Evolutionary conservation across 2,113 vertebrate species (phyloP).

Genomic region (Pimephales promelas): DNA sequence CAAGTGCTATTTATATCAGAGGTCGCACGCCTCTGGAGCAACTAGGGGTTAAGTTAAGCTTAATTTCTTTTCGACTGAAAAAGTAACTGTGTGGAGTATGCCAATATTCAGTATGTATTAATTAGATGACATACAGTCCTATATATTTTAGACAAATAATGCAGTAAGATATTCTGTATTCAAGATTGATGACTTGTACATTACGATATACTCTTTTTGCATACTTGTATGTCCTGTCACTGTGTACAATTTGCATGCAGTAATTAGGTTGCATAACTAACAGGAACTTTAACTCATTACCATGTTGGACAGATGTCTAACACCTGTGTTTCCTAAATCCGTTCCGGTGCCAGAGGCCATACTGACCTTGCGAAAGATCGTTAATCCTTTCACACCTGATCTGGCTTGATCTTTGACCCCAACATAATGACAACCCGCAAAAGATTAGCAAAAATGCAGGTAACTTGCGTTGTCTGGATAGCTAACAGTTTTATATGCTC

Average conservation of each 20-base stretch:
- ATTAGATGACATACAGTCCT: not conserved
- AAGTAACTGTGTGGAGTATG: not conserved
- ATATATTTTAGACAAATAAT: too few relatives aligned
- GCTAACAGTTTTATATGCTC: not conserved
- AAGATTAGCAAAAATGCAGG: not conserved
- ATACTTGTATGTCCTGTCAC: not conserved
- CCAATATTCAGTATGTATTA: not conserved
- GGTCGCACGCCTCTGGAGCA: too few relatives aligned
- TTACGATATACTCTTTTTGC: not conserved
- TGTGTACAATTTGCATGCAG: not conserved
- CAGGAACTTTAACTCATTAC: not conserved
- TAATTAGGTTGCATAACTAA: not conserved
- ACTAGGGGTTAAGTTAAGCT: too few relatives aligned
- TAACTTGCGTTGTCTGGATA: not conserved
- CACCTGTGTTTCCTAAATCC: conserved; percentile 7
- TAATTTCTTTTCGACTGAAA: too few relatives aligned
- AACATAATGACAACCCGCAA: not conserved
- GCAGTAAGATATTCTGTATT: not conserved
- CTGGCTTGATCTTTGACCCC: not conserved
- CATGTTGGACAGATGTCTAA: not conserved
- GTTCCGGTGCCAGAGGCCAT: not conserved
- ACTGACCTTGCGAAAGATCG: not conserved
- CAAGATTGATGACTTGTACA: not conserved
- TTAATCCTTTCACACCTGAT: not conserved
- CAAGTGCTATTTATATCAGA: too few relatives aligned